A percentile compares a stretch with the other conserved stretches of the same genome.
Evolutionary conservation across 2,888 invertebrate species (phyloP).

Genomic region (Piscicola geometra): DNA sequence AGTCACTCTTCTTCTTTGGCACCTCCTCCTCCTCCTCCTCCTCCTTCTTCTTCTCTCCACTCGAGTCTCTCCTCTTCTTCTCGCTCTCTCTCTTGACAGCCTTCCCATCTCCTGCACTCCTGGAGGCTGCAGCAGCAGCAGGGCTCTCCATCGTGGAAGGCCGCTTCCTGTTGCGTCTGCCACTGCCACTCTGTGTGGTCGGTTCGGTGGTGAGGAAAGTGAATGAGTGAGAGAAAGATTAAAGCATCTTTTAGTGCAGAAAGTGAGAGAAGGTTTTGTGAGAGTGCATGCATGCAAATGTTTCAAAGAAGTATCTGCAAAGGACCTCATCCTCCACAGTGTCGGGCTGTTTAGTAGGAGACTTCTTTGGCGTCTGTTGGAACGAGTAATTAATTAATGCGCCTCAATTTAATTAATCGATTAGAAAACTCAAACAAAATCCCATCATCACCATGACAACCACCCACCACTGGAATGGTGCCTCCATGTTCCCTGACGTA

Average conservation of each 20-base stretch:
- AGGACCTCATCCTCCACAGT: not conserved
- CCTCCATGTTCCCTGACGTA: conserved; percentile 29
- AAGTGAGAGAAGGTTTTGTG: too few relatives aligned
- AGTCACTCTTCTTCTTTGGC: not conserved
- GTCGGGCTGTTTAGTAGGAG: not conserved
- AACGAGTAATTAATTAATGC: too few relatives aligned
- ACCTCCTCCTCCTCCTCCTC: not conserved
- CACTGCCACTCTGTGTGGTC: too few relatives aligned
- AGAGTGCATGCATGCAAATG: not conserved
- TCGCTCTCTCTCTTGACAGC: not conserved
- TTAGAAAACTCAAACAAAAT: too few relatives aligned
- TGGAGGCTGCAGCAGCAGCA: not conserved
- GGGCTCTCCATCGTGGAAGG: not conserved
- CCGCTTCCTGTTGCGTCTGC: conserved; percentile 4
- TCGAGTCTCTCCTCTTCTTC: not conserved
- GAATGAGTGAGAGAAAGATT: too few relatives aligned
- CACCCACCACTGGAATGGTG: conserved; percentile 24
- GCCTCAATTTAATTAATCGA: too few relatives aligned
- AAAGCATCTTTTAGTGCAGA: too few relatives aligned
- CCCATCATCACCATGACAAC: too few relatives aligned
- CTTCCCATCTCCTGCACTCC: not conserved
- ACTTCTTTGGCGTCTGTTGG: conserved; percentile 17
- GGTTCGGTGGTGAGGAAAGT: too few relatives aligned
- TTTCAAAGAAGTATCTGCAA: not conserved
- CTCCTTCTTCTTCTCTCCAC: not conserved